phyloP scores from a whole-genome alignment of 2,797 vertebrate genomes.

The Uromys caudimaculatus region DNA sequence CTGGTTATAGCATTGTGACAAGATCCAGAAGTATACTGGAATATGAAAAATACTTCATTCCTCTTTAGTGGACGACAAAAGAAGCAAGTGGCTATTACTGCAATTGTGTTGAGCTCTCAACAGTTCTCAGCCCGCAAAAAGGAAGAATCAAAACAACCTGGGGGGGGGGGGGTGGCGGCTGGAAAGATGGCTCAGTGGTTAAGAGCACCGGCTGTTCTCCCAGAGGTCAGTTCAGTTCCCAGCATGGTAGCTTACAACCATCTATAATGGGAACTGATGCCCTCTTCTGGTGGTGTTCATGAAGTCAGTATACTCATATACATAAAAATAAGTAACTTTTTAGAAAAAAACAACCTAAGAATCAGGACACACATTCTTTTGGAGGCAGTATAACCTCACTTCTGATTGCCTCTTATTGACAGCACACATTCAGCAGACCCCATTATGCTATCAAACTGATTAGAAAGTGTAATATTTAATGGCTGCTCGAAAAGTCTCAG shows the following conservation, averaged over 20 bases:
- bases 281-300: background rate
- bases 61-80: background rate
- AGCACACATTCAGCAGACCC: background rate
- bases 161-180: background rate
- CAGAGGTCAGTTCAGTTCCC: background rate
- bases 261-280: background rate
- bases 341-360: background rate
- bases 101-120: background rate
- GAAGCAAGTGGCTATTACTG: background rate
- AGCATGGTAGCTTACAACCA: background rate
- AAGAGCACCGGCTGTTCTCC: background rate
- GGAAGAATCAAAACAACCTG: background rate
- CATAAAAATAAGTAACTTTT: background rate
- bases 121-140: background rate
- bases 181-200: background rate
- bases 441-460: background rate
- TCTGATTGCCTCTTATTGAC: background rate
- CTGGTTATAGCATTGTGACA: background rate
- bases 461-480: conserved; percentile 7
- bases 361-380: background rate
- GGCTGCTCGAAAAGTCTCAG: background rate
- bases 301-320: background rate
- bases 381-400: background rate
- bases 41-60: background rate
- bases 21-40: background rate